Conservation (phyloP, 1,140 invertebrate species). For the Zaprionus ornatus region DNA sequence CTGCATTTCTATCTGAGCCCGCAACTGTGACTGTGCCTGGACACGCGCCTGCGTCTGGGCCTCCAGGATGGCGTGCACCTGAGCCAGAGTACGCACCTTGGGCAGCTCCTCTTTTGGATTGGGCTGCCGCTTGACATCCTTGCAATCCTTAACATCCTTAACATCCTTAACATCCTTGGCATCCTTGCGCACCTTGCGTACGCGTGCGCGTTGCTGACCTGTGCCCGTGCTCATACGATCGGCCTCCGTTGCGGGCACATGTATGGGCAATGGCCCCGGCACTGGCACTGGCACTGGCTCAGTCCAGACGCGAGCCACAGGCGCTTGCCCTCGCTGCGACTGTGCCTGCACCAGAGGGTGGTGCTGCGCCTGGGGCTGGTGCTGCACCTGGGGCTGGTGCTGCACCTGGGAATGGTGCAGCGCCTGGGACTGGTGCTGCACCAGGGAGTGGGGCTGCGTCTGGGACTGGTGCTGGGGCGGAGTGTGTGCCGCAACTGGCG, state of each 20-base stretch:
- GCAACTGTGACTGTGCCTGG: too few species aligned
- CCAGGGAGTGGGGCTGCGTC: background rate
- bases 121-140: background rate
- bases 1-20: too few species aligned
- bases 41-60: too few species aligned
- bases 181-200: constrained; percentile 19
- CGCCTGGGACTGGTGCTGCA: background rate
- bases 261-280: constrained; percentile 17
- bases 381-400: background rate
- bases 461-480: background rate
- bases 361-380: background rate
- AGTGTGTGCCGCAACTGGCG: constrained; percentile 2
- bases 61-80: too few species aligned
- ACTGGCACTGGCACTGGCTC: constrained; percentile 30
- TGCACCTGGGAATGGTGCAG: too few species aligned
- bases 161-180: constrained; percentile 13
- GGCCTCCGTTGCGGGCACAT: background rate
- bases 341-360: background rate
- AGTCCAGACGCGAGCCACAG: background rate
- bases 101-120: background rate
- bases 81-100: too few species aligned
- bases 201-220: constrained; percentile 3
- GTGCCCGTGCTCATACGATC: background rate
- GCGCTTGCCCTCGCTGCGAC: background rate
- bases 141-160: constrained; percentile 22